A percentile compares a stretch with the other conserved stretches of the same genome.
Evolutionary conservation across 2,888 invertebrate species (phyloP).

Genomic region (Anagyrus pseudococci): DNA sequence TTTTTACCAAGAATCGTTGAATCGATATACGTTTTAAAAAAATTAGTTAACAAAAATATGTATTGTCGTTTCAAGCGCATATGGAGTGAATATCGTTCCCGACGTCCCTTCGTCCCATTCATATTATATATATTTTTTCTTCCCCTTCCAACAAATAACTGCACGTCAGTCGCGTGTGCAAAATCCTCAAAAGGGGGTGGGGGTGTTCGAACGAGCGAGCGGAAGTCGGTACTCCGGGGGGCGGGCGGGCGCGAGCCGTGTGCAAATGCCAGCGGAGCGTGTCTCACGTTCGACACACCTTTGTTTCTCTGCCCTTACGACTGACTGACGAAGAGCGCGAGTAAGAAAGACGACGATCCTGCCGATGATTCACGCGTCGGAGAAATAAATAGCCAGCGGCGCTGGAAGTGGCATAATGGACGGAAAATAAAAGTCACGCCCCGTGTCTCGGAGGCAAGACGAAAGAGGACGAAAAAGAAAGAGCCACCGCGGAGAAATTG

Average conservation of each 20-base stretch:
- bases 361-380: constrained; percentile 3
- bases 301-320: constrained; percentile 10
- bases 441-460: too few species aligned
- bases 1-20: too few species aligned
- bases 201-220: background rate
- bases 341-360: background rate
- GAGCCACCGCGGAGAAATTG: background rate
- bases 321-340: background rate
- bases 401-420: constrained; percentile 1
- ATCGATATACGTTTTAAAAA: too few species aligned
- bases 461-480: background rate
- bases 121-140: too few species aligned
- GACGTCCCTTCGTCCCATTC: too few species aligned
- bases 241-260: background rate
- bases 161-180: background rate
- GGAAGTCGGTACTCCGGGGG: constrained; percentile 1
- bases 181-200: background rate
- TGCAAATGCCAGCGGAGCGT: background rate
- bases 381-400: background rate
- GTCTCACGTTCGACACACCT: constrained; percentile 10
- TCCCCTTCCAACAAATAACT: too few species aligned
- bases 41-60: too few species aligned
- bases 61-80: too few species aligned
- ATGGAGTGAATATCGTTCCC: too few species aligned
- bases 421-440: background rate